These are phyloP conservation scores for Hycleus phaleratus DNA, from an alignment of 1,140 invertebrate species.

Conservation along the genomic window DNA sequence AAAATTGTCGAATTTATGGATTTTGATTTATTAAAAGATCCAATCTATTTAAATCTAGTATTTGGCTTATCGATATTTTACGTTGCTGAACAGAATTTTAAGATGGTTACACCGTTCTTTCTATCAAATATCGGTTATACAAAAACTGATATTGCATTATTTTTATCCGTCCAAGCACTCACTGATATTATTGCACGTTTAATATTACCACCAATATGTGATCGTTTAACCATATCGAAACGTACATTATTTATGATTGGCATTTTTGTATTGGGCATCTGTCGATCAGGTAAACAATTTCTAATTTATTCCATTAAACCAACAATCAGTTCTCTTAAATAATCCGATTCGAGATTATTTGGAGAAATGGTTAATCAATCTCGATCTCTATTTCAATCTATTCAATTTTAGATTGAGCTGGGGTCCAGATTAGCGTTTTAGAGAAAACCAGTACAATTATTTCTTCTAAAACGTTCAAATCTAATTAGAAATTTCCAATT, in stretches of 20 bases:
- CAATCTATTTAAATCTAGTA: conserved; percentile 63
- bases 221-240: conserved; percentile 54
- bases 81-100: conserved; percentile 66
- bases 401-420: no score
- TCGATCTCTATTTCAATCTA: no score
- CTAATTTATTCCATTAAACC: no score
- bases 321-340: no score
- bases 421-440: no score
- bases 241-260: conserved; percentile 60
- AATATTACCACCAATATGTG: conserved; percentile 62
- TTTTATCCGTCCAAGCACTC: conserved; percentile 62
- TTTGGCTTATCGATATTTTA: conserved; percentile 64
- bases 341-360: no score
- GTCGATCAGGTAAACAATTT: conserved; percentile 57
- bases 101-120: conserved; percentile 68
- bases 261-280: conserved; percentile 57
- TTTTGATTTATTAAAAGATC: conserved; percentile 37
- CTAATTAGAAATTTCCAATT: no score
- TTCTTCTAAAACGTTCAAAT: no score
- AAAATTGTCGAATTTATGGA: conserved; percentile 37
- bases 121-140: conserved; percentile 56
- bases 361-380: no score
- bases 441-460: no score
- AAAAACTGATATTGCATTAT: conserved; percentile 58
- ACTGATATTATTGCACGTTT: conserved; percentile 63